Base-by-base conservation (phyloP, 2,797 vertebrate genomes). In the Ctenosaura bakeri region DNA sequence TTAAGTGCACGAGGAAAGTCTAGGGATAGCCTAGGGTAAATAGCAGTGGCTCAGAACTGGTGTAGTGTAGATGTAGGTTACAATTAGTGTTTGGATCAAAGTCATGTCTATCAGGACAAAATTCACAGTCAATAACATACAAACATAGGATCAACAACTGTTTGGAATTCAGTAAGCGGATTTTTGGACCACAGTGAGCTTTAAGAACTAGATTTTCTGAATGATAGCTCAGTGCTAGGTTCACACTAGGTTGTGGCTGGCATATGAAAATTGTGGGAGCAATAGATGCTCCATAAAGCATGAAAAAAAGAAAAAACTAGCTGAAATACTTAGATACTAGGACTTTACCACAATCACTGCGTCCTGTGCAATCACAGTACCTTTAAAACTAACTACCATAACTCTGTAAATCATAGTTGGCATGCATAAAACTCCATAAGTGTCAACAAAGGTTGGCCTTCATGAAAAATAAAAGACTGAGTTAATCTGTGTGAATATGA, bases 381-480 rank as follows among this genome's bases (percentile, higher is more conserved):
- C 29, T 3, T 38, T 22, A 87, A 50, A 69, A 10, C 42, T 29
- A 18, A 32, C 18, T 69, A n/a, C 56, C 20, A 79, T 20, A 50
- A 14, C 66, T 22, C 4, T 87, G 18, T 29, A 78, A 78, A 87
- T 87, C 54, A 87, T 10, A 62, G 50, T 14, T 71, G 62, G 26
- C 62, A 56, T 6, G 3, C 16, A 13, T n/a, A 26, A 42, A 73
- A 14, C 20, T 10, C 14, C 4, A 6, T 56, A 59, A 62, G 56
- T 59, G 54, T 35, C 66, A 42, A 35, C 13, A 38, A 46, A 81
- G 64, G 6, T 22, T 12, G 52, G 71, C 3, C 29, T 86, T 86
- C 69, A 80, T 73, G 52, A 86, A 81, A 85, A 50, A 80, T 79
- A 86, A 90, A 90, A 7, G 3, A 18, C 46, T 54, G 24, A 69